Evolutionary conservation across 2,888 invertebrate species (phyloP), one percentile per base, ranked within the genome.

Genomic region (Thereva unica): DNA sequence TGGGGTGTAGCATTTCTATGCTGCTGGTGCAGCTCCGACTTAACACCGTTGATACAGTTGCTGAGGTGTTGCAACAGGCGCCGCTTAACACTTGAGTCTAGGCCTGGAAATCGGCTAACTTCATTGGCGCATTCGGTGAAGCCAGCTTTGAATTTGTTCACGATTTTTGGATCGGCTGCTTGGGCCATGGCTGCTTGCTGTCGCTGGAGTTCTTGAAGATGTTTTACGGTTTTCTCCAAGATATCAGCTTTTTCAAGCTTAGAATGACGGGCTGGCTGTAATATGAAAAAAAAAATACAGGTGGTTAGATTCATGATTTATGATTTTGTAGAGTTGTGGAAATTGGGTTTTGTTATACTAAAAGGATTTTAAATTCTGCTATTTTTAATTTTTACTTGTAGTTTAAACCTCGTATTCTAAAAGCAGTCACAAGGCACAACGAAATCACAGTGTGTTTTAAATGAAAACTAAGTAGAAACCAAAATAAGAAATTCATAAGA

Each of bases 171-270:
- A 78, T 95, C 93, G 7, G 91, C 87, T 0, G 92, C 89, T 71
- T 91, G 90, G 35, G 93, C 90, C 71, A 90, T 87, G 6, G 90
- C 91, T 53, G 91, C 82, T 78, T 95, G 95, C 78, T 94, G 93
- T 8, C 93, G 86, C 77, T 96, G 95, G 10, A 97, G 83, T 69
- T 90, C 90, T 78, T 95, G 93, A 57, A 97, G 84, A 78, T 96
- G 95, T 77, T 93, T 92, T 54, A 97, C 96, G 1, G 96, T 95
- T 85, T 96, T 89, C 81, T 97, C 97, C 64, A 97, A 83, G 73
- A 97, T 96, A 80, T 97, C 97, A 0, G 97, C 96, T 78, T 97
- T 97, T 80, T 97, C 97, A 75, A 97, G 83, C 79, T 97, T 97
- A 4, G 94, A 93, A 82, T 96, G 95, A 67, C 95, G 87, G 2